Percentiles rank a stretch among this genome's conserved stretches.
These are phyloP conservation scores for Ageneiosus marmoratus DNA, from an alignment of 2,113 vertebrate species.

Conservation along the genomic window DNA sequence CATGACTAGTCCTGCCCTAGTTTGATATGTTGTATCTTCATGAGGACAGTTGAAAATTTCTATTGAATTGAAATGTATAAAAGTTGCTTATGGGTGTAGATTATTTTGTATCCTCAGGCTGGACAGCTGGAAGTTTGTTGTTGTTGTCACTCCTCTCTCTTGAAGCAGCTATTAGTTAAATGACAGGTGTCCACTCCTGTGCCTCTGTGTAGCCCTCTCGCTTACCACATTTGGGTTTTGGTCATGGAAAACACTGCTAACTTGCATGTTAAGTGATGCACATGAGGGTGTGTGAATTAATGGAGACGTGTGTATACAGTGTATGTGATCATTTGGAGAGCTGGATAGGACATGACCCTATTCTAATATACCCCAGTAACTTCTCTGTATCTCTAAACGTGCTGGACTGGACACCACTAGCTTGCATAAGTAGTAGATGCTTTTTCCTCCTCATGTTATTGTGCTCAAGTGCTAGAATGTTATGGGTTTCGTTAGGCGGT, in stretches of 20 bases:
- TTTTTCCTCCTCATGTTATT: neutral
- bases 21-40: neutral
- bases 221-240: neutral
- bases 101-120: slow-evolving; percentile 10
- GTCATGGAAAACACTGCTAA: neutral
- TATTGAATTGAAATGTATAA: slow-evolving; percentile 4
- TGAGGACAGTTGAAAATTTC: neutral
- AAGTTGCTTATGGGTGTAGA: neutral
- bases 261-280: neutral
- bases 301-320: neutral
- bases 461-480: neutral
- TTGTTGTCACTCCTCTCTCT: slow-evolving; percentile 24
- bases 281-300: neutral
- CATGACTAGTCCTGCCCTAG: neutral
- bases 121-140: slow-evolving; percentile 1
- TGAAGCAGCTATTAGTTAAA: slow-evolving; percentile 11
- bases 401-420: neutral
- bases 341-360: neutral
- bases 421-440: neutral
- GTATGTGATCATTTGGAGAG: neutral
- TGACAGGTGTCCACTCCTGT: neutral
- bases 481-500: slow-evolving; percentile 6
- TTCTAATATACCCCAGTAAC: neutral
- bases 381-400: neutral
- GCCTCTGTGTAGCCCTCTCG: neutral